Evolutionary conservation across 2,888 invertebrate species (phyloP).

Genomic region (Gymnoscelis rufifasciata): DNA sequence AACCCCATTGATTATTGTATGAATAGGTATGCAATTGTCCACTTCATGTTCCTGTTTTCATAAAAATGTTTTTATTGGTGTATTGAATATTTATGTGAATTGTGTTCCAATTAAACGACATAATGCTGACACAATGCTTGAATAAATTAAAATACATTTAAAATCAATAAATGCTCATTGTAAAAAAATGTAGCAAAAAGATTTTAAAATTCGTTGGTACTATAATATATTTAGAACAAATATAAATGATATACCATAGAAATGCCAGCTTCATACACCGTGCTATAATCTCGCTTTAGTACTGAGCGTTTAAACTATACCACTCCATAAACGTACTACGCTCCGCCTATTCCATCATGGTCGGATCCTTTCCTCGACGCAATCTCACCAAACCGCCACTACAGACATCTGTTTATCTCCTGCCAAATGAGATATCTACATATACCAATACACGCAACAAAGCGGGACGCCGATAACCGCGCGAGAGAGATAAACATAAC

Average conservation of each 20-base stretch:
- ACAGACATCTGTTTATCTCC: slow-evolving; percentile 72
- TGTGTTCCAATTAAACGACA: too few species aligned
- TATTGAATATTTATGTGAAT: too few species aligned
- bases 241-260: slow-evolving; percentile 36
- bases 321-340: slow-evolving; percentile 33
- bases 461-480: slow-evolving; percentile 60
- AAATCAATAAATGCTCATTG: too few species aligned
- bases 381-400: slow-evolving; percentile 57
- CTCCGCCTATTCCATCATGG: slow-evolving; percentile 77
- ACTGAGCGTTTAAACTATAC: slow-evolving; percentile 33
- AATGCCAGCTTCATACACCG: slow-evolving; percentile 33
- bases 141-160: too few species aligned
- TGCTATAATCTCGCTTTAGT: slow-evolving; percentile 42
- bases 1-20: too few species aligned
- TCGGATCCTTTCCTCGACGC: slow-evolving; percentile 53
- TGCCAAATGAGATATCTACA: slow-evolving; percentile 72
- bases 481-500: slow-evolving; percentile 64
- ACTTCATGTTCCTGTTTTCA: too few species aligned
- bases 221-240: too few species aligned
- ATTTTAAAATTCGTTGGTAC: too few species aligned
- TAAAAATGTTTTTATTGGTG: too few species aligned
- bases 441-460: slow-evolving; percentile 64
- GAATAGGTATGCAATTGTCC: too few species aligned
- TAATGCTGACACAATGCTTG: too few species aligned
- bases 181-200: too few species aligned